Conservation (phyloP, 2,888 invertebrate species). For the Trisateles emortualis region DNA sequence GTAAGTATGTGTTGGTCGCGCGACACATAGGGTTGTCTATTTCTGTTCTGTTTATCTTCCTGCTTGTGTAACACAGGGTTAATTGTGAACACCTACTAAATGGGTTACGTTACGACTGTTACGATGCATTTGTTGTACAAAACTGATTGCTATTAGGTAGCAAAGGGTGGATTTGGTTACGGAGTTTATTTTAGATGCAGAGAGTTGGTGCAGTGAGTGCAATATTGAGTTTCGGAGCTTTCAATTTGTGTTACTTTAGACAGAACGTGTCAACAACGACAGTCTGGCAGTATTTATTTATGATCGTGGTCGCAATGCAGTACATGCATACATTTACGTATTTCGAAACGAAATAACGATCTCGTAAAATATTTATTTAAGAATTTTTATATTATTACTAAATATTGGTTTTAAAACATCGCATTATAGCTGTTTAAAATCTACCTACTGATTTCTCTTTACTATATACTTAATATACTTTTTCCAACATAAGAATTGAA, state of each 20-base stretch:
- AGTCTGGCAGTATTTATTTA: too few species aligned
- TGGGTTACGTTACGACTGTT: constrained; percentile 53
- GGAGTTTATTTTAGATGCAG: constrained; percentile 21
- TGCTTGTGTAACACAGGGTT: constrained; percentile 63
- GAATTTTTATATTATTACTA: too few species aligned
- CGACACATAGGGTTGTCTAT: constrained; percentile 53
- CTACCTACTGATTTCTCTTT: too few species aligned
- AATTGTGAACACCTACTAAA: constrained; percentile 48
- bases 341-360: too few species aligned
- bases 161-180: constrained; percentile 17
- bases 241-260: constrained; percentile 9
- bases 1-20: constrained; percentile 26
- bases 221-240: constrained; percentile 8
- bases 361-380: too few species aligned
- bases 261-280: not conserved
- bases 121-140: constrained; percentile 45
- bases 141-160: constrained; percentile 21
- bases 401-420: too few species aligned
- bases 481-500: too few species aligned
- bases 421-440: too few species aligned
- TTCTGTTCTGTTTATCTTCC: constrained; percentile 71
- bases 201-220: constrained; percentile 16
- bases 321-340: too few species aligned
- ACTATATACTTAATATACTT: too few species aligned
- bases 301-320: too few species aligned